Evolutionary conservation across 2,888 invertebrate species (phyloP).

Genomic region (Melanostoma mellinum): DNA sequence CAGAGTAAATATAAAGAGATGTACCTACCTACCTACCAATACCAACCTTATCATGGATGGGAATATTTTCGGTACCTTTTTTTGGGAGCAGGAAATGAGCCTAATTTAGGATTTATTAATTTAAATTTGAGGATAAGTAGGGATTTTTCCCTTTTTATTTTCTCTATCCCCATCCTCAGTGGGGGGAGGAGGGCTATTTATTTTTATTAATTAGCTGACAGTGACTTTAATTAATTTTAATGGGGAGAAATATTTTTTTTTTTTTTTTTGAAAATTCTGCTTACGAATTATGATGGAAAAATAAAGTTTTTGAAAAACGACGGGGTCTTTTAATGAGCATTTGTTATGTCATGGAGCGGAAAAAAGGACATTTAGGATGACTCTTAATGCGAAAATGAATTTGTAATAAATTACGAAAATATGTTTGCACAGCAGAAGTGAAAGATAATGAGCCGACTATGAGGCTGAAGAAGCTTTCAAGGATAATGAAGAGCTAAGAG

Average conservation of each 20-base stretch:
- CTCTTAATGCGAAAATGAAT: no score
- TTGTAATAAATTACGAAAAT: no score
- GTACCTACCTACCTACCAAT: constrained; percentile 35
- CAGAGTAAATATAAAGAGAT: constrained; percentile 50
- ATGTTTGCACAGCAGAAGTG: no score
- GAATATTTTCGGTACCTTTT: background rate
- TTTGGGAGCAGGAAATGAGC: constrained; percentile 20
- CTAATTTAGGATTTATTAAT: constrained; percentile 65
- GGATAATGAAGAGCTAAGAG: no score
- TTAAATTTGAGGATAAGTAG: constrained; percentile 45
- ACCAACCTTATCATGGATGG: background rate
- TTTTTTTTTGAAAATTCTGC: constrained; percentile 5
- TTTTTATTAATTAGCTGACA: constrained; percentile 65
- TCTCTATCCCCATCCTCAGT: constrained; percentile 16
- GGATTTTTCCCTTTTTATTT: constrained; percentile 3
- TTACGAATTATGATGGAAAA: background rate
- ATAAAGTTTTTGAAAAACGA: background rate
- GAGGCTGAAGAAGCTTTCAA: no score
- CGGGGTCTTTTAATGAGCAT: constrained; percentile 21
- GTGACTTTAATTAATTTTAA: constrained; percentile 68
- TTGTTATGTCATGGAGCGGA: background rate
- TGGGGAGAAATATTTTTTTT: constrained; percentile 29
- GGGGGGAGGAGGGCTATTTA: constrained; percentile 37
- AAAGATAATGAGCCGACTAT: no score
- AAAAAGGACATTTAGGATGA: constrained; percentile 5